A percentile compares a stretch with the other conserved stretches of the same genome.
Conservation (phyloP, 2,888 invertebrate genomes). For the Euphydryas editha region DNA sequence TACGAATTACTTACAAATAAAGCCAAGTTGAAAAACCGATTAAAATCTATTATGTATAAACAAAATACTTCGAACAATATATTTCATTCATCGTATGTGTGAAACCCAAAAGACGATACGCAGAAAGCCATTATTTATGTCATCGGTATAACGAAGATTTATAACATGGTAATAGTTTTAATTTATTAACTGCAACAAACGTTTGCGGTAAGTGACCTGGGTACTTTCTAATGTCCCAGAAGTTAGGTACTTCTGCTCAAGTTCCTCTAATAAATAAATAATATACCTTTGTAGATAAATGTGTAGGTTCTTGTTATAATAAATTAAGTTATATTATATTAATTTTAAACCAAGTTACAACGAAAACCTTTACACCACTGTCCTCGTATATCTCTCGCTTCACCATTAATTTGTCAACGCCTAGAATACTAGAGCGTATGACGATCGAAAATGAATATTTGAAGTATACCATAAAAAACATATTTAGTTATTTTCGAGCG, state of each 20-base stretch:
- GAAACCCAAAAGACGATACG: slow-evolving; percentile 20
- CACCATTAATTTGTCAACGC: slow-evolving; percentile 17
- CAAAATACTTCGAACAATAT: background rate
- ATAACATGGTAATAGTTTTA: slow-evolving; percentile 37
- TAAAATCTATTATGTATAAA: background rate
- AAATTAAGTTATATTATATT: slow-evolving; percentile 35
- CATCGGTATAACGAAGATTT: slow-evolving; percentile 33
- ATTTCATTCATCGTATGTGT: slow-evolving; percentile 25
- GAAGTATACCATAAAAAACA: background rate
- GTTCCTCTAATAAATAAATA: slow-evolving; percentile 40
- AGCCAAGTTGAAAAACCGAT: background rate
- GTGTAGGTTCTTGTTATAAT: slow-evolving; percentile 26
- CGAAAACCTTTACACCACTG: slow-evolving; percentile 14
- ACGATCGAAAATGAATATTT: background rate
- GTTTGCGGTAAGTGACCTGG: slow-evolving; percentile 36
- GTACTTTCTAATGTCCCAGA: slow-evolving; percentile 48
- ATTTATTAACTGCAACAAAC: slow-evolving; percentile 41
- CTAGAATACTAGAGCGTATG: slow-evolving; percentile 6
- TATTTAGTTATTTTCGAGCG: background rate
- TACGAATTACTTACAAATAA: no score
- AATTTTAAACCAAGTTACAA: slow-evolving; percentile 29
- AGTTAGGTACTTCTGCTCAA: slow-evolving; percentile 34
- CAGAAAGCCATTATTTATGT: slow-evolving; percentile 37
- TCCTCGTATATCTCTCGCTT: slow-evolving; percentile 7
- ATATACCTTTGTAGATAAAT: slow-evolving; percentile 40